These are phyloP conservation scores for Heteropelma amictum DNA, from an alignment of 2,888 invertebrate species.

Conservation along the genomic window DNA sequence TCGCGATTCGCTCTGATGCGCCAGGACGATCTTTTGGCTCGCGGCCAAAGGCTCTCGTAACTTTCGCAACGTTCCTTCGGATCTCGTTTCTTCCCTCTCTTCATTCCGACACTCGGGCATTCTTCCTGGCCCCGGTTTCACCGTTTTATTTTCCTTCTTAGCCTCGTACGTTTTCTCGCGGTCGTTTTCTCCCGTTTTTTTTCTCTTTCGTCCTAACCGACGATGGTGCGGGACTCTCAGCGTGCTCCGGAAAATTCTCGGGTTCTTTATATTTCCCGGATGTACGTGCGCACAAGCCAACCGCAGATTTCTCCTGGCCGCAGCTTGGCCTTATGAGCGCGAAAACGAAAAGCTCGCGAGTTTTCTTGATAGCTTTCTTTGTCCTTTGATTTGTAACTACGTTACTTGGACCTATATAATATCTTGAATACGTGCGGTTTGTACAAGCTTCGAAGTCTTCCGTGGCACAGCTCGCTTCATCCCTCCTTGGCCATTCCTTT, in stretches of 20 bases:
- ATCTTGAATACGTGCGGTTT: constrained; percentile 17
- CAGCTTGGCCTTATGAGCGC: constrained; percentile 1
- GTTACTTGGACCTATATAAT: constrained; percentile 22
- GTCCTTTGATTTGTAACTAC: constrained; percentile 40
- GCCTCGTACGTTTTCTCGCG: constrained; percentile 35
- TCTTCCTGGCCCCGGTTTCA: constrained; percentile 49
- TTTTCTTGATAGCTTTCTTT: constrained; percentile 34
- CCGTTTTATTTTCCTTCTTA: constrained; percentile 48
- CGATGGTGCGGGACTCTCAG: constrained; percentile 2
- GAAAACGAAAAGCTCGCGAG: constrained; percentile 3
- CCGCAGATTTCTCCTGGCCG: constrained; percentile 31
- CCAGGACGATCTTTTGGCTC: constrained; percentile 60
- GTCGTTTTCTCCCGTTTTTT: constrained; percentile 8
- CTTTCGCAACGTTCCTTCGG: constrained; percentile 55
- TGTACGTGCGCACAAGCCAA: constrained; percentile 39
- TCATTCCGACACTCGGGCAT: constrained; percentile 33
- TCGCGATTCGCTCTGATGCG: constrained; percentile 39
- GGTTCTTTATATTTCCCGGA: constrained; percentile 35
- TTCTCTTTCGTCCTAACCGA: constrained; percentile 23
- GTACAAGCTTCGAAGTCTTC: not conserved
- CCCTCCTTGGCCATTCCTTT: not conserved
- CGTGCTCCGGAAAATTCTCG: not conserved
- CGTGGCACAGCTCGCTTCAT: not conserved
- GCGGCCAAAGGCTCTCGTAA: constrained; percentile 57
- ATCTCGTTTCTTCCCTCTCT: constrained; percentile 56